Percentiles rank a stretch among this genome's conserved stretches.
Conservation (phyloP, 2,888 invertebrate genomes). For the Chrysotoxum bicinctum region DNA sequence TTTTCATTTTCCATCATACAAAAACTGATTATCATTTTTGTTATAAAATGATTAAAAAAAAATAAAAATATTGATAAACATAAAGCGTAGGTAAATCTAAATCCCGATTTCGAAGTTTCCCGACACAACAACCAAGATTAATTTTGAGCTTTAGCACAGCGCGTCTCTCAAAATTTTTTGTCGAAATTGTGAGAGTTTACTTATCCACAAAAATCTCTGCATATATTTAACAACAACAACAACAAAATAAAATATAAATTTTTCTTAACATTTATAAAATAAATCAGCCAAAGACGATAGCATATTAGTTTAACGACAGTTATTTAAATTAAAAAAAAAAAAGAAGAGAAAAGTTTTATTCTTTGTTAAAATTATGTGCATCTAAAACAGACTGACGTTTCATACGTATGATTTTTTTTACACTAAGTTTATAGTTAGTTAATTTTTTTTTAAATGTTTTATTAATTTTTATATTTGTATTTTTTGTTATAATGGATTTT, state of each 20-base stretch:
- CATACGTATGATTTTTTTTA: slow-evolving; percentile 53
- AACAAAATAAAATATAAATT: slow-evolving; percentile 29
- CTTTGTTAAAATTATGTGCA: slow-evolving; percentile 42
- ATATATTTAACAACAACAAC: slow-evolving; percentile 34
- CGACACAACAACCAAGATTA: slow-evolving; percentile 5
- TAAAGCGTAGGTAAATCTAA: slow-evolving; percentile 72
- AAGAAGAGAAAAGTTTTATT: slow-evolving; percentile 11
- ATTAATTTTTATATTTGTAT: slow-evolving; percentile 35
- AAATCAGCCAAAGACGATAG: slow-evolving; percentile 58
- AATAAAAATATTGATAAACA: slow-evolving; percentile 31
- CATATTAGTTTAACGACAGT: slow-evolving; percentile 38
- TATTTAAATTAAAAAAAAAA: slow-evolving; percentile 6
- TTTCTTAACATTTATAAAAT: slow-evolving; percentile 36
- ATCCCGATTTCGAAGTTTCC: slow-evolving; percentile 63
- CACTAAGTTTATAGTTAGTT: slow-evolving; percentile 54
- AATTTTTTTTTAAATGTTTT: slow-evolving; percentile 43
- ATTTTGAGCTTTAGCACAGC: slow-evolving; percentile 20
- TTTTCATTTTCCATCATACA: slow-evolving; percentile 31
- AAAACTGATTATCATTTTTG: slow-evolving; percentile 23
- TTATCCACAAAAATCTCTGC: slow-evolving; percentile 41
- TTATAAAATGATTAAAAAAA: neutral
- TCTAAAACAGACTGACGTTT: slow-evolving; percentile 65
- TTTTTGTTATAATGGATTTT: slow-evolving; percentile 53
- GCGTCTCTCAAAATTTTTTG: slow-evolving; percentile 22
- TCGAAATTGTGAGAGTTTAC: slow-evolving; percentile 11